phyloP scores from a whole-genome alignment of 2,888 invertebrate genomes.

The Hydroisotoma schaefferi region DNA sequence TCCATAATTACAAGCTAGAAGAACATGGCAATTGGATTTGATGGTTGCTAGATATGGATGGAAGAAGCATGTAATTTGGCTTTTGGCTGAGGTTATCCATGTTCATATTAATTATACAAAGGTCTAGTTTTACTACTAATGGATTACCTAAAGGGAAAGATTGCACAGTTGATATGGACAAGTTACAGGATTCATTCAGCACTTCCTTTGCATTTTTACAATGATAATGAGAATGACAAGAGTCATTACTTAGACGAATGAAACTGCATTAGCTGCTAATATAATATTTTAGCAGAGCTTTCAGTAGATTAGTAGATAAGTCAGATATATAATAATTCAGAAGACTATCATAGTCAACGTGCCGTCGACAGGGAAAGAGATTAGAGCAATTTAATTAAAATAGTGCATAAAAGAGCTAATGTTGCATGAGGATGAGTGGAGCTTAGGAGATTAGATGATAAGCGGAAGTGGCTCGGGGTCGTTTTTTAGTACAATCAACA shows the following conservation, averaged over 20 bases:
- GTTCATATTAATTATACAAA: background rate
- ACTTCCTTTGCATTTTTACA: background rate
- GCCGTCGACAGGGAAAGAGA: background rate
- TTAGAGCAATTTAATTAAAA: background rate
- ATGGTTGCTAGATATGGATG: background rate
- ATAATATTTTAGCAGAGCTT: background rate
- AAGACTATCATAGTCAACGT: too few species aligned
- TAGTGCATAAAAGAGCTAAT: background rate
- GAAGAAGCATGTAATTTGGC: constrained; percentile 4
- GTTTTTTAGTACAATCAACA: too few species aligned
- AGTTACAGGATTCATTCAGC: constrained; percentile 2
- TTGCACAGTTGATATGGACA: background rate
- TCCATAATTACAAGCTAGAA: constrained; percentile 1
- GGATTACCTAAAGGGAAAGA: background rate
- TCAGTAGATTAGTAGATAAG: background rate
- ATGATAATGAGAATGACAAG: background rate
- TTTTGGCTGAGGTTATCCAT: background rate
- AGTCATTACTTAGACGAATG: background rate
- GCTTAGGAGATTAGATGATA: too few species aligned
- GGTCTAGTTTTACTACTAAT: background rate
- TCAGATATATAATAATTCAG: background rate
- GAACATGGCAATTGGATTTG: background rate
- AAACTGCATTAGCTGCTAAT: background rate
- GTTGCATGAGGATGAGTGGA: too few species aligned
- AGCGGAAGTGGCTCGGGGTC: too few species aligned